Percentiles rank a stretch among this genome's conserved stretches.
Evolutionary conservation across 2,113 vertebrate species (phyloP).

Genomic region (Chlamydotis undulata): DNA sequence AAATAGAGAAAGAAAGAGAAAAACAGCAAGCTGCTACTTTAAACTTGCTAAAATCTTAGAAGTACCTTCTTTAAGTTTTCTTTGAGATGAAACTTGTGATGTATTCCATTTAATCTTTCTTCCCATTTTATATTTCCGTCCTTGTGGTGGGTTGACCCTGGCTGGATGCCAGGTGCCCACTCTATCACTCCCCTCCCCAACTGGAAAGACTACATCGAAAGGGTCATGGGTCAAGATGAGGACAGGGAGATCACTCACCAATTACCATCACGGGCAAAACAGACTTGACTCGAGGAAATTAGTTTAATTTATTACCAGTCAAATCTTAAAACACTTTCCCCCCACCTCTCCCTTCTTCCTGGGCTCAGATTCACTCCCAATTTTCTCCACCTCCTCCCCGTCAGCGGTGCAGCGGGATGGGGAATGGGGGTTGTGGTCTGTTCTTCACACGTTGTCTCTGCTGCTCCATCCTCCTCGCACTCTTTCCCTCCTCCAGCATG

Average conservation of each 20-base stretch:
- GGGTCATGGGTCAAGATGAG: neutral
- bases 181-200: neutral
- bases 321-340: neutral
- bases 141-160: neutral
- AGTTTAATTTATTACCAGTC: neutral
- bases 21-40: neutral
- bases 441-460: neutral
- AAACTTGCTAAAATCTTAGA: neutral
- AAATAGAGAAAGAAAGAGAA: neutral
- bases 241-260: neutral
- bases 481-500: neutral
- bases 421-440: neutral
- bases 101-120: neutral
- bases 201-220: neutral
- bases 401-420: fast-evolving
- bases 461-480: neutral
- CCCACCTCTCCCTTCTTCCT: neutral
- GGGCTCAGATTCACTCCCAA: neutral
- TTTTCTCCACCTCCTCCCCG: neutral
- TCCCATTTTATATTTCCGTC: neutral
- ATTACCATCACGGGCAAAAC: neutral
- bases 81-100: no score
- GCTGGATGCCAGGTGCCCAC: neutral
- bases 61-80: neutral
- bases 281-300: neutral